Conservation (phyloP, 2,113 vertebrate genomes). For the Periophthalmus modestus region DNA sequence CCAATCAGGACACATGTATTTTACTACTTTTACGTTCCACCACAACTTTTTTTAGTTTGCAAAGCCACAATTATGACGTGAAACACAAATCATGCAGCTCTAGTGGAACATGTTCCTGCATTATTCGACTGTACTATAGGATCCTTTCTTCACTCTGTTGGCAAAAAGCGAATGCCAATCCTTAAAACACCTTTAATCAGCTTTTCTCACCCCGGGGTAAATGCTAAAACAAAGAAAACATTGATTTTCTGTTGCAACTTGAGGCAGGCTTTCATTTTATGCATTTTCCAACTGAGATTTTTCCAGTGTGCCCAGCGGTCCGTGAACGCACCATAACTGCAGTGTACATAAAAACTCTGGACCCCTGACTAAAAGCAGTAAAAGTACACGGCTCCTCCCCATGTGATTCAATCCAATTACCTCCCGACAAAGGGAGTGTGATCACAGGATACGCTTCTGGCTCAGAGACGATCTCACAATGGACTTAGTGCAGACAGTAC, state of each 20-base stretch:
- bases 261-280: background rate
- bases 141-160: background rate
- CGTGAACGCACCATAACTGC: slow-evolving; percentile 17
- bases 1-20: too few relatives aligned
- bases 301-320: background rate
- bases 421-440: slow-evolving; percentile 54
- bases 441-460: slow-evolving; percentile 45
- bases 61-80: too few relatives aligned
- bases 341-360: slow-evolving; percentile 14
- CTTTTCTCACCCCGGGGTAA: background rate
- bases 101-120: too few relatives aligned
- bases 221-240: background rate
- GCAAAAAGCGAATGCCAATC: background rate
- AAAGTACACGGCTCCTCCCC: slow-evolving; percentile 21
- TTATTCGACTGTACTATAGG: too few relatives aligned
- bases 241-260: background rate
- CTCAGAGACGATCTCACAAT: slow-evolving; percentile 44
- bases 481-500: slow-evolving; percentile 27
- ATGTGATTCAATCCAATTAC: slow-evolving; percentile 60
- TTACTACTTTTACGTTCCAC: too few relatives aligned
- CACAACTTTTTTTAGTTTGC: too few relatives aligned
- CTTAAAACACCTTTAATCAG: background rate
- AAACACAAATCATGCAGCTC: too few relatives aligned
- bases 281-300: background rate
- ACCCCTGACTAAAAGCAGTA: slow-evolving; percentile 11